Evolutionary conservation across 2,888 invertebrate genomes (phyloP).

Genomic region (Candidula unifasciata): DNA sequence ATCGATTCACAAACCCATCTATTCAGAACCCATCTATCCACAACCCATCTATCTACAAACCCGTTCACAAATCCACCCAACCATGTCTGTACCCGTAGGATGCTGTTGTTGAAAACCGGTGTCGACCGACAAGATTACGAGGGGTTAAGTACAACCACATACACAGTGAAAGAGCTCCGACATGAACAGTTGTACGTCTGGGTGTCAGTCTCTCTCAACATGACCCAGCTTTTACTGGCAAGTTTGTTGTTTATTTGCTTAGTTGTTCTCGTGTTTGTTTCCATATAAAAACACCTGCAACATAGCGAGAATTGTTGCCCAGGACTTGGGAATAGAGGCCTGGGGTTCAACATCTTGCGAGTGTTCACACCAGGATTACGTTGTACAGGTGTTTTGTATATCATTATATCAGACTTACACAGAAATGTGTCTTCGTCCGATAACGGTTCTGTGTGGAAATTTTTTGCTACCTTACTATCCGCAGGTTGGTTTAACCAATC

Average conservation of each 20-base stretch:
- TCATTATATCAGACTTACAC: too few relatives aligned
- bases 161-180: constrained; percentile 20
- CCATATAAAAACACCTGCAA: too few relatives aligned
- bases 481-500: too few relatives aligned
- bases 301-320: too few relatives aligned
- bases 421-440: too few relatives aligned
- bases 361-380: too few relatives aligned
- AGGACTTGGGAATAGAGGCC: too few relatives aligned
- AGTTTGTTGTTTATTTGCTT: background rate
- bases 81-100: background rate
- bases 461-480: too few relatives aligned
- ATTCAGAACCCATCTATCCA: background rate
- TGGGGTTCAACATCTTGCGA: too few relatives aligned
- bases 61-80: background rate
- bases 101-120: constrained; percentile 2
- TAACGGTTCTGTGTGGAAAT: too few relatives aligned
- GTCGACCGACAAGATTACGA: constrained; percentile 28
- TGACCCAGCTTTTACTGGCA: constrained; percentile 27
- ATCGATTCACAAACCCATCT: background rate
- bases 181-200: constrained; percentile 32
- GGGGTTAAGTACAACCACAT: constrained; percentile 41
- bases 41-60: background rate
- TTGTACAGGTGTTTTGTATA: too few relatives aligned
- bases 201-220: constrained; percentile 29
- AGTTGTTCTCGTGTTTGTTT: too few relatives aligned